Percentiles rank a stretch among this genome's conserved stretches.
phyloP scores from a whole-genome alignment of 2,888 invertebrate species.

The Argynnis bischoffii region DNA sequence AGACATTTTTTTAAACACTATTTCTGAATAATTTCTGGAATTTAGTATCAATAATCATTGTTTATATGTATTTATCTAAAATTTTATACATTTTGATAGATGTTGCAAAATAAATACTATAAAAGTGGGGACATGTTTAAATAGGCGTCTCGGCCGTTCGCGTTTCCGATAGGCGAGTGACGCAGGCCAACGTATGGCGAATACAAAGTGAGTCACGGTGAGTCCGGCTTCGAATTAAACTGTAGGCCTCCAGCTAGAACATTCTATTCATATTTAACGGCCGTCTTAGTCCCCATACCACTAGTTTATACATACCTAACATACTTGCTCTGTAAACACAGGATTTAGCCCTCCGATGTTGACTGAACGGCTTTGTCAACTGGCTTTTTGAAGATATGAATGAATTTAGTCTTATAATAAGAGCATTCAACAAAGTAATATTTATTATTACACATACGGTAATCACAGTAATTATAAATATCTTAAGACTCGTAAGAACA shows the following conservation, averaged over 20 bases:
- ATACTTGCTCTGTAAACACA: slow-evolving; percentile 17
- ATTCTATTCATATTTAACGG: slow-evolving; percentile 44
- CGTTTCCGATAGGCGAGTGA: slow-evolving; percentile 77
- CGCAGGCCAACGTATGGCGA: slow-evolving; percentile 63
- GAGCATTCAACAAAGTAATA: not conserved
- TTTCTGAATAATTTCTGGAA: too few species aligned
- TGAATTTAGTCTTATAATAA: slow-evolving; percentile 6
- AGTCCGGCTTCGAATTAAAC: slow-evolving; percentile 40
- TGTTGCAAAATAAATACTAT: slow-evolving; percentile 20
- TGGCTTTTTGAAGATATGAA: slow-evolving; percentile 4
- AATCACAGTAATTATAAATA: slow-evolving; percentile 23
- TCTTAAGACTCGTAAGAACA: slow-evolving; percentile 21
- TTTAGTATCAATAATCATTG: too few species aligned
- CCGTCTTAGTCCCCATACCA: slow-evolving; percentile 37
- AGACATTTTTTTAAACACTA: too few species aligned
- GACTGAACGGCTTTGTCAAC: slow-evolving; percentile 2
- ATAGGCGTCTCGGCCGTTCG: slow-evolving; percentile 67
- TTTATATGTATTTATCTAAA: too few species aligned
- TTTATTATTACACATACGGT: slow-evolving; percentile 16
- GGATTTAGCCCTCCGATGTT: slow-evolving; percentile 8
- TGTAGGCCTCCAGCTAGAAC: slow-evolving; percentile 43
- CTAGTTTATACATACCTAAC: slow-evolving; percentile 22
- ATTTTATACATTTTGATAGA: not conserved
- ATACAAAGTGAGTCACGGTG: slow-evolving; percentile 62
- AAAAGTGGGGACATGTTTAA: slow-evolving; percentile 57